These are phyloP conservation scores for Drosophila ercepeae DNA, from an alignment of 1,140 invertebrate genomes.

Conservation along the genomic window DNA sequence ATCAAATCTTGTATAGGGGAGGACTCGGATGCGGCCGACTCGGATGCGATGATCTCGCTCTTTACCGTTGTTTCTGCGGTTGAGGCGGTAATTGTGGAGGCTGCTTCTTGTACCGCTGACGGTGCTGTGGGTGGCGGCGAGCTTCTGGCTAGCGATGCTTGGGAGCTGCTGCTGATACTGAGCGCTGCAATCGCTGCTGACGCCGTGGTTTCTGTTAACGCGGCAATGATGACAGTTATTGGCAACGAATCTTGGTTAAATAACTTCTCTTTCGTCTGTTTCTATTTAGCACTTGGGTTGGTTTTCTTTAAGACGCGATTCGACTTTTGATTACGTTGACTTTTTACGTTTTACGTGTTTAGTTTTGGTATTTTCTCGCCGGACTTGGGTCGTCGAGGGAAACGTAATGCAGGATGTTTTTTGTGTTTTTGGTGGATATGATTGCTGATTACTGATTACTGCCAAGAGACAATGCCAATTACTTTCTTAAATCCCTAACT, in stretches of 20 bases:
- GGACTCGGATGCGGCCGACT: slow-evolving; percentile 74
- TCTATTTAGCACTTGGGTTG: slow-evolving; percentile 23
- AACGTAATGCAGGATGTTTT: slow-evolving; percentile 52
- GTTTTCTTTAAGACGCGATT: slow-evolving; percentile 27
- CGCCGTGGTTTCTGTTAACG: slow-evolving; percentile 82
- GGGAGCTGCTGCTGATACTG: slow-evolving; percentile 81
- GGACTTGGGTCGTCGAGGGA: slow-evolving; percentile 26
- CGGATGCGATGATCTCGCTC: slow-evolving; percentile 71
- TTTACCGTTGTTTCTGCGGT: slow-evolving; percentile 51
- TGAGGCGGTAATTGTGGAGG: background rate
- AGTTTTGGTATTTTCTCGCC: slow-evolving; percentile 72
- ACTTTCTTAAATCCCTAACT: slow-evolving; percentile 15
- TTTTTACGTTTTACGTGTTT: too few relatives aligned
- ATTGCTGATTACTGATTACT: slow-evolving; percentile 38
- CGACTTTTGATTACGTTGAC: slow-evolving; percentile 10
- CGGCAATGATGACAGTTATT: slow-evolving; percentile 83
- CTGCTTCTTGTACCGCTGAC: slow-evolving; percentile 14
- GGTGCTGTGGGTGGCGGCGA: slow-evolving; percentile 23
- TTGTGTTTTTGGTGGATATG: slow-evolving; percentile 37
- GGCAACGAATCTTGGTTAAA: slow-evolving; percentile 79
- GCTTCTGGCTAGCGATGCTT: slow-evolving; percentile 73
- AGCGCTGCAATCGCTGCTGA: slow-evolving; percentile 82
- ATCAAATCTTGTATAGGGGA: slow-evolving; percentile 81
- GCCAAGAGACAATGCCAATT: slow-evolving; percentile 57
- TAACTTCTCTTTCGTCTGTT: slow-evolving; percentile 43